Evolutionary conservation across 2,113 vertebrate genomes (phyloP), one percentile per base, ranked within the genome.

Genomic region (Acanthisitta chloris): DNA sequence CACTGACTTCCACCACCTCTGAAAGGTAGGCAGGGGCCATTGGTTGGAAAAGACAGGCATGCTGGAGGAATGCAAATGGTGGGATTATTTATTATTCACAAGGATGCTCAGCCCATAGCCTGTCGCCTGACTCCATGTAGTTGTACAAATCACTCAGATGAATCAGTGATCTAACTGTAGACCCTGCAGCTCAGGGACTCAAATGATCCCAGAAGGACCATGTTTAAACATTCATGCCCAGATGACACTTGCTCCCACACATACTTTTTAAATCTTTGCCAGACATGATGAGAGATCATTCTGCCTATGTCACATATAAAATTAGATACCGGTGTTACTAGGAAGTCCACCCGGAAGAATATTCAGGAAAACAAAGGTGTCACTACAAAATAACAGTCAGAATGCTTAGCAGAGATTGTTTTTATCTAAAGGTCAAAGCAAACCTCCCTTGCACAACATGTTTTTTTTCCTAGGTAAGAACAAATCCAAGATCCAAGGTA

Each of bases 361-460:
- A 55, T 67, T 51, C 21, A 71, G 55, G 38, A 84, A 86, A 86
- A 81, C 59, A 71, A 71, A 72, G 38, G 33, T 8, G 3, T 45
- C 69, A 31, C 70, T 49, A 64, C 48, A 64, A 80, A 76, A 33
- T 46, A 82, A 51, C 43, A 59, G 69, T 24, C 76, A 55, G 76
- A 59, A 70, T 43, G 49, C 34, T 58, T 66, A 65, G 46, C 36
- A 71, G 59, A 88, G 49, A 34, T 85, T 71, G 74, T 85, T 71
- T 92, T 87, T 76, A 76, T 46, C 21, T 67, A 71, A 87, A 93
- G 61, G 85, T 88, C 90, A 90, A 21, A 82, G 79, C 61, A 93
- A 95, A 82, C 34, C 8, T 79, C 20, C 33, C 48, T 86, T 88
- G 54, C 66, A 58, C 34, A 94, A 73, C 54, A 38, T 0, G 0